These are phyloP conservation scores for Papilio glaucus DNA, from an alignment of 1,140 invertebrate species.

Conservation along the genomic window DNA sequence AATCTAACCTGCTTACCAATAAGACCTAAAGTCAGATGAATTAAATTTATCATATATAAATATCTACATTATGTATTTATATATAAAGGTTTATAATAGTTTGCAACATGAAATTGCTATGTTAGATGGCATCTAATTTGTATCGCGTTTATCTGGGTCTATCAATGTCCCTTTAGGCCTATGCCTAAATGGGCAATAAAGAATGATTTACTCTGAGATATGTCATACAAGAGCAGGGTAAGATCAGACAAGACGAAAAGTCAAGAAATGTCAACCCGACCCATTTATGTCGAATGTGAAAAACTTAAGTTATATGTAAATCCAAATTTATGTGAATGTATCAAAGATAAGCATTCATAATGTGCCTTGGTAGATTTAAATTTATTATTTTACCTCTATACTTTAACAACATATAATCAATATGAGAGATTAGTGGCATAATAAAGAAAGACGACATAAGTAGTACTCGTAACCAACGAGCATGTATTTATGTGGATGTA, in stretches of 20 bases:
- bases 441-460: too few species aligned
- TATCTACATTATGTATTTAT: too few species aligned
- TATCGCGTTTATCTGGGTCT: conserved; percentile 1
- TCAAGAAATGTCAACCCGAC: conserved; percentile 15
- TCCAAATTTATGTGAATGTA: neutral
- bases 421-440: too few species aligned
- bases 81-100: too few species aligned
- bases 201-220: conserved; percentile 30
- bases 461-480: too few species aligned
- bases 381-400: too few species aligned
- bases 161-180: neutral
- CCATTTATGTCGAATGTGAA: conserved; percentile 3
- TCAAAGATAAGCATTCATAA: neutral
- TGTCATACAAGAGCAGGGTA: conserved; percentile 27
- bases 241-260: conserved; percentile 25
- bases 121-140: conserved; percentile 9
- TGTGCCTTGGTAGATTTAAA: too few species aligned
- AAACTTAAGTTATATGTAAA: neutral
- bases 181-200: conserved; percentile 32
- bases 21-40: too few species aligned
- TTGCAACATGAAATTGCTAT: neutral
- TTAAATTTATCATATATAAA: too few species aligned
- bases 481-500: too few species aligned
- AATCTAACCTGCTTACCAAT: too few species aligned
- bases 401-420: too few species aligned